These are phyloP conservation scores for Mactromeris polynyma DNA, from an alignment of 2,888 invertebrate genomes.

Conservation along the genomic window DNA sequence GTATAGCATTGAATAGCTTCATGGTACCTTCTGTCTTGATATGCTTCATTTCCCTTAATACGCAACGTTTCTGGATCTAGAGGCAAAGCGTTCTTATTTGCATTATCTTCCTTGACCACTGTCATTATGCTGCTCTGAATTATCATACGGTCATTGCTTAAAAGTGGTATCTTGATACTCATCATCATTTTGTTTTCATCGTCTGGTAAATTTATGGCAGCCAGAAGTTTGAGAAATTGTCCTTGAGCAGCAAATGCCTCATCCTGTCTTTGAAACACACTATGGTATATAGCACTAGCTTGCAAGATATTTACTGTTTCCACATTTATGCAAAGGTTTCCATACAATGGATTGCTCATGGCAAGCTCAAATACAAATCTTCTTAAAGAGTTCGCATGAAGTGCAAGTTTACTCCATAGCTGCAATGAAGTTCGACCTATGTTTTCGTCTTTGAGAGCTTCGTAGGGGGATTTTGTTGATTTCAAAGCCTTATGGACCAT, in stretches of 20 bases:
- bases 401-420: constrained; percentile 52
- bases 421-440: constrained; percentile 30
- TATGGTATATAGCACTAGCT: constrained; percentile 49
- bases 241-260: constrained; percentile 51
- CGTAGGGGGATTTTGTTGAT: constrained; percentile 23
- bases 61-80: constrained; percentile 9
- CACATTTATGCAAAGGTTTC: constrained; percentile 12
- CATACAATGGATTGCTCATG: neutral
- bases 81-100: neutral
- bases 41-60: constrained; percentile 46
- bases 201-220: constrained; percentile 31
- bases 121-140: constrained; percentile 23
- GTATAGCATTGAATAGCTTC: constrained; percentile 50
- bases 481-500: constrained; percentile 51
- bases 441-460: constrained; percentile 14
- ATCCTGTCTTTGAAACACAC: constrained; percentile 51
- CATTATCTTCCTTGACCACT: neutral
- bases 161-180: constrained; percentile 47
- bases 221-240: constrained; percentile 45
- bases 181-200: constrained; percentile 21
- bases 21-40: constrained; percentile 20
- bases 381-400: constrained; percentile 33
- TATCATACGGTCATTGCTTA: constrained; percentile 20
- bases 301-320: constrained; percentile 39
- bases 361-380: neutral